phyloP scores from a whole-genome alignment of 2,888 invertebrate species.

The Anthophora plumipes region DNA sequence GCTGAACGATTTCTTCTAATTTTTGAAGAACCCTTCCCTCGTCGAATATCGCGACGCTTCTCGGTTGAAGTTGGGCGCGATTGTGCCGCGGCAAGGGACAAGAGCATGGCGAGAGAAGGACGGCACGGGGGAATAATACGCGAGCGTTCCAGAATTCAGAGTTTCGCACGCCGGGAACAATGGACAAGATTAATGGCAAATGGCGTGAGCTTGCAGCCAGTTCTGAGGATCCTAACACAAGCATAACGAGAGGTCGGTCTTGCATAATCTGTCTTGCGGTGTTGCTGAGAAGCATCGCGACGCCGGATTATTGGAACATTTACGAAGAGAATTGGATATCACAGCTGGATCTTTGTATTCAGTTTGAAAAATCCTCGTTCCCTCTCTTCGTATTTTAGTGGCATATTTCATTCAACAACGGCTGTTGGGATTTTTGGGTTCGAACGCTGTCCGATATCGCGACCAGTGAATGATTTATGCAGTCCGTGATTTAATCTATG shows the following conservation, averaged over 20 bases:
- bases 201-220: slow-evolving; percentile 56
- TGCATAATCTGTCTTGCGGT: slow-evolving; percentile 73
- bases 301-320: slow-evolving; percentile 63
- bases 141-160: slow-evolving; percentile 71
- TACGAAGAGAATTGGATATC: slow-evolving; percentile 49
- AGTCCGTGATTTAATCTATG: slow-evolving; percentile 10
- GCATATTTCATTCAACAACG: slow-evolving; percentile 7
- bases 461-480: slow-evolving; percentile 13
- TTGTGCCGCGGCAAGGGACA: slow-evolving; percentile 6
- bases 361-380: slow-evolving; percentile 28
- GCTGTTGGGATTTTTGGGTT: slow-evolving; percentile 6
- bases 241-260: slow-evolving; percentile 59
- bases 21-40: slow-evolving; percentile 28
- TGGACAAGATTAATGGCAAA: slow-evolving; percentile 77
- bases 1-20: slow-evolving; percentile 8
- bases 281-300: slow-evolving; percentile 55
- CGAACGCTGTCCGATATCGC: slow-evolving; percentile 3
- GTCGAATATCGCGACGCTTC: slow-evolving; percentile 37
- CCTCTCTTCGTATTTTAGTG: not conserved
- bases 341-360: slow-evolving; percentile 23
- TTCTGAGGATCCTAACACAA: slow-evolving; percentile 50
- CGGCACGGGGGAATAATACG: slow-evolving; percentile 69
- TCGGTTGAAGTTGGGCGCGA: slow-evolving; percentile 47
- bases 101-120: slow-evolving; percentile 32
- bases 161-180: slow-evolving; percentile 74